Evolutionary conservation across 23 tunicate genomes (phyloP).

Genomic region (Styela clava): DNA sequence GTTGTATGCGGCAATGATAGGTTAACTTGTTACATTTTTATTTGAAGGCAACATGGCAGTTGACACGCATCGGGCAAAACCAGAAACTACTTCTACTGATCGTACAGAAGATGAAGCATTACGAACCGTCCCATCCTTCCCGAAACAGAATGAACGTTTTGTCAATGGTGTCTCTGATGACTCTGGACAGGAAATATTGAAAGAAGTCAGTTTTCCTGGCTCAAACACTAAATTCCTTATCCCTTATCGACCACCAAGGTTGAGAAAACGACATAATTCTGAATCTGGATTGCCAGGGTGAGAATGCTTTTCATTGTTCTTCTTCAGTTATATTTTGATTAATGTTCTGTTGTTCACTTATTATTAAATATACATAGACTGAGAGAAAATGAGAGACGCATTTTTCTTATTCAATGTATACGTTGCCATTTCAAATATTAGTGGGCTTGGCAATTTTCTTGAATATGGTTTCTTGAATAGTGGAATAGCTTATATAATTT

Average conservation of each 20-base stretch:
- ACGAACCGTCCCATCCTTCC: constrained; percentile 6
- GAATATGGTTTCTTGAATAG: no score
- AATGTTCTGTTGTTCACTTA: no score
- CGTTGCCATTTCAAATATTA: no score
- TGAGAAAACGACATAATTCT: background rate
- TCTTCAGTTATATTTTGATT: background rate
- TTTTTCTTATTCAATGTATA: no score
- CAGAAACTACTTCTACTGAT: constrained; percentile 12
- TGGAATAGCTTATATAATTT: no score
- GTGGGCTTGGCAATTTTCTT: no score
- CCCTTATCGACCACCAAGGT: background rate
- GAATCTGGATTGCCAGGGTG: constrained; percentile 19
- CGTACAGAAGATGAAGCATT: constrained; percentile 20
- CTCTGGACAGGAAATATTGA: background rate
- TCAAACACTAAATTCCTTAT: constrained; percentile 15
- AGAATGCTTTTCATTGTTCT: background rate
- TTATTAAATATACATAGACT: no score
- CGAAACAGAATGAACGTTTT: background rate
- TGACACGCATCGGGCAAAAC: constrained; percentile 38
- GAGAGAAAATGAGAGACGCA: no score
- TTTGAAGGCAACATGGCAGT: constrained; percentile 12
- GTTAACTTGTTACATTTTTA: no score
- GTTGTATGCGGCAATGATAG: no score
- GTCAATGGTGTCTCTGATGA: background rate
- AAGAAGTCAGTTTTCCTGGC: constrained; percentile 26